Evolutionary conservation across 2,113 vertebrate species (phyloP), one percentile per base, ranked within the genome.

Genomic region (Cheilinus undulatus): DNA sequence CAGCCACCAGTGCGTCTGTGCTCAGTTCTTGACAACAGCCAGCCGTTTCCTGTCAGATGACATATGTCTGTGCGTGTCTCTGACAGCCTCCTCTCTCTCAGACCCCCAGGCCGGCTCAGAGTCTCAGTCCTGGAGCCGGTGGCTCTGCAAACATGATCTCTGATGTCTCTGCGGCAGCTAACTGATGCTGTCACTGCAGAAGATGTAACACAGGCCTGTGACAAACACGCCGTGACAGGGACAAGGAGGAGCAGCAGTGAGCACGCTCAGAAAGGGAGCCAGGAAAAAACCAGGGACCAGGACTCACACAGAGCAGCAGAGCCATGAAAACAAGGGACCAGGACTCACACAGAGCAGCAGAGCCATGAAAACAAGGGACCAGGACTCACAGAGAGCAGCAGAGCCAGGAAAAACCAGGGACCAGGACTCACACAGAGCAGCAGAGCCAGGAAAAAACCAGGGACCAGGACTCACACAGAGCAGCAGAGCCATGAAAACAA

Each of bases 171-270:
- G 86, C 84, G 90, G 86, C 86, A 83, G 90, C 77, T 83, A 91
- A 93, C 90, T 89, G 91, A 90, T 88, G 81, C 88, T 93, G 92
- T 92, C 91, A 91, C 85, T 69, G 76, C 73, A 86, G 80, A 71
- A 73, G 73, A 86, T 68, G 69, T 59, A 86, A 76, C 74, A 83
- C 76, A 11, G 49, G 23, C 60, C 58, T 7, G 60, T 85, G 86
- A 90, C 85, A 87, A 88, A 92, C 87, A 54, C 74, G 48, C 32
- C 79, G 81, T 87, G 93, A 92, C 91, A 90, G 71, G 87, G 82
- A 82, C 80, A 85, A 56, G 50, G 78, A 80, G 67, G 49, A 70
- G 48, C 78, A 70, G 69, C 48, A 71, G 67, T 17, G 57, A 50
- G 51, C 19, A 40, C 34, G 26, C 56, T 48, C 63, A 65, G 11